These are phyloP conservation scores for Rattus norvegicus DNA, from an alignment of 2,113 vertebrate genomes.

Conservation along the genomic window GRCr8 NC_086026.1:39052001-39052500, in stretches of 20 bases:
- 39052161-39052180: not conserved
- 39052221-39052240: not conserved
- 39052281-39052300: not conserved
- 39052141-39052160: not conserved
- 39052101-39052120: not conserved
- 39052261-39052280: not conserved
- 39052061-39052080: not conserved
- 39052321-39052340: not conserved
- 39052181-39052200: not conserved
- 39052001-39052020: not conserved
- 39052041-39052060: not conserved
- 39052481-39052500: not conserved
- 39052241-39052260: not conserved
- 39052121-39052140: not conserved
- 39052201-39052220: not conserved
- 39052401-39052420: rapidly evolving
- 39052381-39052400: not conserved
- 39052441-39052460: not conserved
- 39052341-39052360: rapidly evolving
- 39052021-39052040: not conserved
- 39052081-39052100: not conserved
- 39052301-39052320: not conserved
- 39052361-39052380: too few relatives aligned
- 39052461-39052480: not conserved
- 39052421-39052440: not conserved